A percentile compares a stretch with the other conserved stretches of the same genome.
These are phyloP conservation scores for Seriola dumerili DNA, from an alignment of 2,113 vertebrate genomes.

Conservation along the genomic window DNA sequence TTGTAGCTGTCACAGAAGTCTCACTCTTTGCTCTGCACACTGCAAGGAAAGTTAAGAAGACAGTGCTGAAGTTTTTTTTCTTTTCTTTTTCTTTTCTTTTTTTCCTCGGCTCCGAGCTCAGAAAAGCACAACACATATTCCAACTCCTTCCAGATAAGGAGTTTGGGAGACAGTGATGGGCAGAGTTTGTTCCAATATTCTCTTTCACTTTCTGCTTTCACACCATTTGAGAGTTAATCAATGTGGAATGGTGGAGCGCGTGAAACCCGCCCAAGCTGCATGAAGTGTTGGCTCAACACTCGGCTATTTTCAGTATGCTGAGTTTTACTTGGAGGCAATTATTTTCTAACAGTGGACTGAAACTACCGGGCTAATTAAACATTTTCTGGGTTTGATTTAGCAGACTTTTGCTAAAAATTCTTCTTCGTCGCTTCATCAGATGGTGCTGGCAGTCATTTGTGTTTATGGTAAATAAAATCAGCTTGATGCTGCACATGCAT, in stretches of 20 bases:
- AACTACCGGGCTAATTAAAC: slow-evolving; percentile 63
- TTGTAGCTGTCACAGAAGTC: slow-evolving; percentile 39
- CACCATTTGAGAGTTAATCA: slow-evolving; percentile 68
- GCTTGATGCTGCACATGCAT: slow-evolving; percentile 37
- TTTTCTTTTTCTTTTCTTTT: not conserved
- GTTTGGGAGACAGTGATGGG: slow-evolving; percentile 26
- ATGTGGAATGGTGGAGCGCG: slow-evolving; percentile 45
- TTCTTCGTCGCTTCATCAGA: slow-evolving; percentile 22
- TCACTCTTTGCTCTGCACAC: not conserved
- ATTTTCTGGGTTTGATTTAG: slow-evolving; percentile 45
- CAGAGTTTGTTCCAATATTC: slow-evolving; percentile 24
- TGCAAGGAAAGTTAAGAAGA: slow-evolving; percentile 15
- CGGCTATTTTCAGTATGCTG: slow-evolving; percentile 56
- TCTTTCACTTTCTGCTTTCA: slow-evolving; percentile 32
- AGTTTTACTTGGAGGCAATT: slow-evolving; percentile 48
- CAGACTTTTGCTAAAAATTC: slow-evolving; percentile 13
- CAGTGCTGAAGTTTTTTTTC: not conserved
- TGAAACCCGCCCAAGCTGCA: slow-evolving; percentile 55
- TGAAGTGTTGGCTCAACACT: slow-evolving; percentile 61
- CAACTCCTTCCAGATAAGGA: not conserved
- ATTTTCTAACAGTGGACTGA: slow-evolving; percentile 39
- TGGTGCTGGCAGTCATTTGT: slow-evolving; percentile 47
- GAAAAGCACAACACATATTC: not conserved
- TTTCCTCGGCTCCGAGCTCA: not conserved
- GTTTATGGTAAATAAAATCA: slow-evolving; percentile 68